Conservation (phyloP, 2,888 invertebrate genomes). For the Yponomeuta evonymella region DNA sequence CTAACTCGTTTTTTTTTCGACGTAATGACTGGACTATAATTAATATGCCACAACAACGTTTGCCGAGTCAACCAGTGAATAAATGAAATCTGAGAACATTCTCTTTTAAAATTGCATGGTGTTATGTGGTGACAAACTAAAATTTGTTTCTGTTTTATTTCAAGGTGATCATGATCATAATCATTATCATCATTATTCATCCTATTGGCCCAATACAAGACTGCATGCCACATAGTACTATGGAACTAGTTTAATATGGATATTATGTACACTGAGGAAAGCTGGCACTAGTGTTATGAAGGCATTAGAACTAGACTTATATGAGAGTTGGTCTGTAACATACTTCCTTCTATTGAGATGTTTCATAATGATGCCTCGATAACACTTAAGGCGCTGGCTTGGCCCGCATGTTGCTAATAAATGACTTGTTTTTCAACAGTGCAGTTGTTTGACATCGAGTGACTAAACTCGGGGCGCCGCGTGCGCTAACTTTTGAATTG, state of each 20-base stretch:
- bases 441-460: conserved; percentile 75
- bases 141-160: conserved; percentile 8
- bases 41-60: too few relatives aligned
- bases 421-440: conserved; percentile 76
- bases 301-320: conserved; percentile 34
- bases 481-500: conserved; percentile 75
- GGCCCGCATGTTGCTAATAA: conserved; percentile 74
- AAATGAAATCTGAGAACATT: background rate
- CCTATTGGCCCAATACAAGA: conserved; percentile 27
- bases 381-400: conserved; percentile 61
- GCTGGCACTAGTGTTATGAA: conserved; percentile 59
- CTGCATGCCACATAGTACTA: conserved; percentile 69
- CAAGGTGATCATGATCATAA: conserved; percentile 4
- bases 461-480: conserved; percentile 74
- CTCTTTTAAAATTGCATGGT: conserved; percentile 47
- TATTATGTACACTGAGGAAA: conserved; percentile 43
- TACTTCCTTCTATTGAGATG: background rate
- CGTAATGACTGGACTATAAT: too few relatives aligned
- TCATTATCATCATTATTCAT: conserved; percentile 19
- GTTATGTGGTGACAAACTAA: conserved; percentile 58
- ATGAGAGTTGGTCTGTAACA: background rate
- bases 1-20: too few relatives aligned
- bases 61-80: background rate
- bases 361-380: conserved; percentile 36
- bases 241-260: conserved; percentile 47